phyloP scores from a whole-genome alignment of 2,797 vertebrate genomes.

The Sparidentex hasta region DNA sequence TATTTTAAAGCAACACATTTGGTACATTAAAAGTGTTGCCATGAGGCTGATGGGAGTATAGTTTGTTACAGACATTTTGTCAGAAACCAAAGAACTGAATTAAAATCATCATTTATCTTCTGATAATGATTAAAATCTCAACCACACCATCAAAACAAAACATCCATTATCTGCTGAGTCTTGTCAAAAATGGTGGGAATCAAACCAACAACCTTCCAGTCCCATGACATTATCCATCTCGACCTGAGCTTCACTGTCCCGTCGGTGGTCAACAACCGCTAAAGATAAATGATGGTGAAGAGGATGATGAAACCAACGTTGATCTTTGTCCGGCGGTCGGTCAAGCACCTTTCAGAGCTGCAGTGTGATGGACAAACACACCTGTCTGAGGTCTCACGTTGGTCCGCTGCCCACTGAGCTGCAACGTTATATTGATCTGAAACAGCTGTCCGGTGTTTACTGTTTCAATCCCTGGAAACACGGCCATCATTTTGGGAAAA shows the following conservation, averaged over 20 bases:
- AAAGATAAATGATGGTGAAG: background rate
- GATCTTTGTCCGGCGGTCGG: conserved; percentile 21
- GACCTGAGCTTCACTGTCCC: background rate
- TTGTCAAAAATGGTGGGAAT: background rate
- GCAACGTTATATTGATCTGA: conserved; percentile 63
- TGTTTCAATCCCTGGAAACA: conserved; percentile 38
- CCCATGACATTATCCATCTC: background rate
- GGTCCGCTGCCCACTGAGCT: conserved; percentile 14
- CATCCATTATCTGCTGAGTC: background rate
- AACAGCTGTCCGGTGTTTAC: conserved; percentile 76
- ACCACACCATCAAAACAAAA: background rate
- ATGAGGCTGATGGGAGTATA: too few species aligned
- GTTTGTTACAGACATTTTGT: too few species aligned
- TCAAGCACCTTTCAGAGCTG: conserved; percentile 30
- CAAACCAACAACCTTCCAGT: background rate
- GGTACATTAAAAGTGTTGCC: too few species aligned
- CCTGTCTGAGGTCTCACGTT: conserved; percentile 31
- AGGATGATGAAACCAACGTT: conserved; percentile 36
- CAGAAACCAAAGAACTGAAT: background rate
- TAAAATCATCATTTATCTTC: background rate
- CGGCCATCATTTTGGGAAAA: conserved; percentile 40
- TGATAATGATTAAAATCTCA: background rate
- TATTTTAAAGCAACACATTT: too few species aligned
- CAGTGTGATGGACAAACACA: conserved; percentile 58
- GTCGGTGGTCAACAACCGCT: conserved; percentile 13